These are phyloP conservation scores for Diphyllodes magnificus DNA, from an alignment of 2,113 vertebrate genomes.

Conservation along the genomic window DNA sequence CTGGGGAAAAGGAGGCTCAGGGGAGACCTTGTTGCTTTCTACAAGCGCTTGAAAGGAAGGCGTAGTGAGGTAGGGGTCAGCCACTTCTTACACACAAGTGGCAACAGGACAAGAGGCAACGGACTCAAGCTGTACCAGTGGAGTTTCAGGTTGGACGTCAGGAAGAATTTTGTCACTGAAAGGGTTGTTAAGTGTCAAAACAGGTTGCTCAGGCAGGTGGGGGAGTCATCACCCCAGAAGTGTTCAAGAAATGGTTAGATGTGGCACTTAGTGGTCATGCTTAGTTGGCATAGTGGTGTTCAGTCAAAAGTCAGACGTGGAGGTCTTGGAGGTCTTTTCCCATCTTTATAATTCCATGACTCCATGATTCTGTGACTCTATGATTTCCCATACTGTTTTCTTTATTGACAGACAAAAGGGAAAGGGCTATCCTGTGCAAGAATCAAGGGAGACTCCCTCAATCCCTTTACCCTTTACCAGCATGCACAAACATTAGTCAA, in stretches of 20 bases:
- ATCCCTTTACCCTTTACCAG: not conserved
- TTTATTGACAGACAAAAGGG: not conserved
- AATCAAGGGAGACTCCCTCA: not conserved
- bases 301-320: not conserved
- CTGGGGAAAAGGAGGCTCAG: not conserved
- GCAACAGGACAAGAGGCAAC: not conserved
- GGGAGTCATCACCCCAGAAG: not conserved
- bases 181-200: not conserved
- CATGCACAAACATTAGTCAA: not conserved
- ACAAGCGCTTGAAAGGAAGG: not conserved
- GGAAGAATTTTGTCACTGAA: not conserved
- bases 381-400: not conserved
- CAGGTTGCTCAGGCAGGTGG: not conserved
- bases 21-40: not conserved
- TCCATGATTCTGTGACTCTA: not conserved
- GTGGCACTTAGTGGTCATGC: not conserved
- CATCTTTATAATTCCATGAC: not conserved
- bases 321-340: not conserved
- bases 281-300: not conserved
- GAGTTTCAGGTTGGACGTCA: not conserved
- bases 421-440: not conserved
- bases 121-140: not conserved
- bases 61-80: accelerated
- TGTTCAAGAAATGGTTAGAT: accelerated
- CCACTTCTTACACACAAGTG: not conserved